Percentiles rank a stretch among this genome's conserved stretches.
Evolutionary conservation across 1,140 invertebrate species (phyloP).

Genomic region (Papilio polyxenes): DNA sequence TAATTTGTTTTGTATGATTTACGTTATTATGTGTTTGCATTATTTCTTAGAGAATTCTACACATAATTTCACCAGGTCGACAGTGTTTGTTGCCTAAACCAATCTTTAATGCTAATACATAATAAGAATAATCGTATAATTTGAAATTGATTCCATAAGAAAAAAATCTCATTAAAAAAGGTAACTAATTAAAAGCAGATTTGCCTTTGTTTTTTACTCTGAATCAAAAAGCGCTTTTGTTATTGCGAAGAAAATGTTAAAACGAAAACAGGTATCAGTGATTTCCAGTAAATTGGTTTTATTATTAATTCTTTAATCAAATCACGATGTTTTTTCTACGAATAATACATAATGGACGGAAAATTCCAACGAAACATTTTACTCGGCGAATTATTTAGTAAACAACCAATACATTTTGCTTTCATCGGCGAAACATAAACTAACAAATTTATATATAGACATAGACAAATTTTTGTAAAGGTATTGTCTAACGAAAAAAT

Average conservation of each 20-base stretch:
- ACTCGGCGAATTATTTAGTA: slow-evolving; percentile 8
- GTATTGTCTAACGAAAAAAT: neutral
- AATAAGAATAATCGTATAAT: neutral
- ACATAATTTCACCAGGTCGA: neutral
- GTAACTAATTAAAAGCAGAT: neutral
- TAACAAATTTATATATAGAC: neutral
- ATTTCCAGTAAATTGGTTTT: slow-evolving; percentile 2
- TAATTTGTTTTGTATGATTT: too few relatives aligned
- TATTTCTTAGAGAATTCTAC: too few relatives aligned
- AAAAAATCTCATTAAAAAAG: neutral
- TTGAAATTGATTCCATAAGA: neutral
- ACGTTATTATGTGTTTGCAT: too few relatives aligned
- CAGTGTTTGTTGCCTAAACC: neutral
- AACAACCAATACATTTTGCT: slow-evolving; percentile 18
- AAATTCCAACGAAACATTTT: slow-evolving; percentile 25
- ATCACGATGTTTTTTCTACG: slow-evolving; percentile 12
- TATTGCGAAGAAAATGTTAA: slow-evolving; percentile 14
- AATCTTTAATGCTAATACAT: neutral
- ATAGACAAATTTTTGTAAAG: neutral
- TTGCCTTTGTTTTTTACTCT: slow-evolving; percentile 8
- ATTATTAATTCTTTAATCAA: slow-evolving; percentile 18
- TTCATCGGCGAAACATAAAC: slow-evolving; percentile 8
- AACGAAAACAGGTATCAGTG: slow-evolving; percentile 4
- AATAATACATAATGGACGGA: slow-evolving; percentile 17
- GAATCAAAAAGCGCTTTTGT: neutral